phyloP scores from a whole-genome alignment of 2,888 invertebrate genomes.

The Patella depressa region DNA sequence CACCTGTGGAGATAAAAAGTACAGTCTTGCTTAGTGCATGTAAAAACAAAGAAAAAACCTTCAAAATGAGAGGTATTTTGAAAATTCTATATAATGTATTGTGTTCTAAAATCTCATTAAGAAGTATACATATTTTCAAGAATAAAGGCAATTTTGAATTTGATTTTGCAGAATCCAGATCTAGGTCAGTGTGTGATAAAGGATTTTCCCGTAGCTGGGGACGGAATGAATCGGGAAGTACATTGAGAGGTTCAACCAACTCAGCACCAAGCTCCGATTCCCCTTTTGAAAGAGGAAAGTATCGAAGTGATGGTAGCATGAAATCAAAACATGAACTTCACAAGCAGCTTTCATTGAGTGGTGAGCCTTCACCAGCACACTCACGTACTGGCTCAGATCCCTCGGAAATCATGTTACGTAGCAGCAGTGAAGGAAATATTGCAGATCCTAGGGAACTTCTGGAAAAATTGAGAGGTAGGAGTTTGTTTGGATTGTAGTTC shows the following conservation, averaged over 20 bases:
- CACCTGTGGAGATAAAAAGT: too few species aligned
- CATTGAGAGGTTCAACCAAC: slow-evolving; percentile 38
- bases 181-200: slow-evolving; percentile 49
- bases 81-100: too few species aligned
- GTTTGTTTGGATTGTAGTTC: background rate
- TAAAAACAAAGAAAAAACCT: background rate
- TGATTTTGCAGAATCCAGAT: slow-evolving; percentile 1
- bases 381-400: slow-evolving; percentile 59
- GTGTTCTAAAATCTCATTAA: too few species aligned
- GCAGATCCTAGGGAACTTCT: slow-evolving; percentile 52
- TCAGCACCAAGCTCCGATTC: slow-evolving; percentile 39
- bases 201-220: slow-evolving; percentile 65
- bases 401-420: slow-evolving; percentile 50
- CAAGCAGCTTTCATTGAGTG: slow-evolving; percentile 65
- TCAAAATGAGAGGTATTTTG: background rate
- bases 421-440: slow-evolving; percentile 67
- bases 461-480: slow-evolving; percentile 56
- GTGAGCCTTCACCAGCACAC: slow-evolving; percentile 64
- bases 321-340: slow-evolving; percentile 52
- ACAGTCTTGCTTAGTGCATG: background rate
- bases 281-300: slow-evolving; percentile 59
- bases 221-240: slow-evolving; percentile 52
- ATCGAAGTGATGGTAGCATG: slow-evolving; percentile 62
- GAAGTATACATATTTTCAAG: too few species aligned
- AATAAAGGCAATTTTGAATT: too few species aligned